A percentile compares a stretch with the other conserved stretches of the same genome.
Conservation (phyloP, 2,797 vertebrate species). For the Pantherophis vulpinus region DNA sequence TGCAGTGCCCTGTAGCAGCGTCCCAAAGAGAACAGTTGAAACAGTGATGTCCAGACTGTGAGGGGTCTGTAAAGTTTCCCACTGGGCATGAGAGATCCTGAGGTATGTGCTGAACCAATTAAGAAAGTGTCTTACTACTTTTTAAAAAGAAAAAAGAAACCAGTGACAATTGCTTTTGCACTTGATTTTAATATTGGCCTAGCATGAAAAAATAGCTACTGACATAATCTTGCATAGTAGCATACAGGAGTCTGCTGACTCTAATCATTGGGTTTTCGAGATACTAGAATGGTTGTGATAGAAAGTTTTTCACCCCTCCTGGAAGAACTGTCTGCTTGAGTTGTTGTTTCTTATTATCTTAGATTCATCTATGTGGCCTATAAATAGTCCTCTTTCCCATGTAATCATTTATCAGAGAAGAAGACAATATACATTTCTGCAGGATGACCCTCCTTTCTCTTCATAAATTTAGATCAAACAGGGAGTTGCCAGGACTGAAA, state of each 20-base stretch:
- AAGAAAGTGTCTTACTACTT: neutral
- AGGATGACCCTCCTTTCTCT: neutral
- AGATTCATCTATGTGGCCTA: neutral
- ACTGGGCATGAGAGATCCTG: neutral
- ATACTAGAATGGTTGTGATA: neutral
- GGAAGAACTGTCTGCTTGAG: neutral
- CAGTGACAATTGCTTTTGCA: neutral
- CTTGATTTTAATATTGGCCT: neutral
- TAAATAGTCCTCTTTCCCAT: neutral
- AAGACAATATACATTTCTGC: neutral
- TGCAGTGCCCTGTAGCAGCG: too few relatives aligned
- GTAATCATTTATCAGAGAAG: neutral
- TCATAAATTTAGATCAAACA: neutral
- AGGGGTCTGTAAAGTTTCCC: too few relatives aligned
- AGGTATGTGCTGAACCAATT: neutral
- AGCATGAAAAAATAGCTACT: neutral
- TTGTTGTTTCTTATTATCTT: neutral
- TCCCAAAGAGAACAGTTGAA: too few relatives aligned
- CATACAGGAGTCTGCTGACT: neutral
- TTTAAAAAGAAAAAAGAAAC: neutral
- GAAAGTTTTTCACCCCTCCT: neutral
- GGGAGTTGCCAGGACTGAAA: neutral
- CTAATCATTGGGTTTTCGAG: neutral
- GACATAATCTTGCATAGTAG: neutral
- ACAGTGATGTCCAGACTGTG: too few relatives aligned